phyloP scores from a whole-genome alignment of 2,888 invertebrate genomes.

The Yponomeuta plumbellus region DNA sequence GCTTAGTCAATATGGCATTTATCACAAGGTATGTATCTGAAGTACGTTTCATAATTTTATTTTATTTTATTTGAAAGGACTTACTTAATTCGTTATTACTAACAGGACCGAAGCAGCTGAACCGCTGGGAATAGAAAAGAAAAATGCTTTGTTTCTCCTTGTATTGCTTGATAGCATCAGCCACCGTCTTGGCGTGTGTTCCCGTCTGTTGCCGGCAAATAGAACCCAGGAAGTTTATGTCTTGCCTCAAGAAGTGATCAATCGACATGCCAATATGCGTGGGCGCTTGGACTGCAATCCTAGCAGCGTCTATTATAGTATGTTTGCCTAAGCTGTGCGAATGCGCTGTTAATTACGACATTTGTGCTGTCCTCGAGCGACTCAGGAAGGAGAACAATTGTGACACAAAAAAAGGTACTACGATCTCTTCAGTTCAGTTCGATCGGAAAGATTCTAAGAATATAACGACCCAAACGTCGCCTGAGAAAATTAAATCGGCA shows the following conservation, averaged over 20 bases:
- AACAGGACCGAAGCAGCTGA: not conserved
- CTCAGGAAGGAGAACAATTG: not conserved
- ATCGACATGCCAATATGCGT: slow-evolving; percentile 1
- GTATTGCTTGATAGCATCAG: slow-evolving; percentile 6
- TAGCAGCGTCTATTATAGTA: not conserved
- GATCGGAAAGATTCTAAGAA: too few species aligned
- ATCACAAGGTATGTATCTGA: too few species aligned
- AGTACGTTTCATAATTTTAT: too few species aligned
- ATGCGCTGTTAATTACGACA: not conserved
- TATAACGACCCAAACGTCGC: too few species aligned
- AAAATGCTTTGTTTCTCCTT: slow-evolving; percentile 16
- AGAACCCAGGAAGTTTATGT: not conserved
- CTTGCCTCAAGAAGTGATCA: not conserved
- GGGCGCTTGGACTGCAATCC: not conserved
- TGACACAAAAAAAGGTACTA: not conserved
- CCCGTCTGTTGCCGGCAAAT: slow-evolving; percentile 1
- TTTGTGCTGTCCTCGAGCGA: not conserved
- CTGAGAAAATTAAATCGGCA: too few species aligned
- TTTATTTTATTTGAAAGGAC: not conserved
- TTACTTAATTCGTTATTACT: not conserved
- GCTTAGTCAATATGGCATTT: too few species aligned
- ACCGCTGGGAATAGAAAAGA: not conserved
- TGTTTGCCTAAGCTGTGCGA: not conserved
- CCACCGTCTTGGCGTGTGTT: slow-evolving; percentile 11
- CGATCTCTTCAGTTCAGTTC: too few species aligned